A percentile compares a stretch with the other conserved stretches of the same genome.
Evolutionary conservation across 2,797 vertebrate genomes (phyloP).

Genomic region (Peromyscus eremicus): DNA sequence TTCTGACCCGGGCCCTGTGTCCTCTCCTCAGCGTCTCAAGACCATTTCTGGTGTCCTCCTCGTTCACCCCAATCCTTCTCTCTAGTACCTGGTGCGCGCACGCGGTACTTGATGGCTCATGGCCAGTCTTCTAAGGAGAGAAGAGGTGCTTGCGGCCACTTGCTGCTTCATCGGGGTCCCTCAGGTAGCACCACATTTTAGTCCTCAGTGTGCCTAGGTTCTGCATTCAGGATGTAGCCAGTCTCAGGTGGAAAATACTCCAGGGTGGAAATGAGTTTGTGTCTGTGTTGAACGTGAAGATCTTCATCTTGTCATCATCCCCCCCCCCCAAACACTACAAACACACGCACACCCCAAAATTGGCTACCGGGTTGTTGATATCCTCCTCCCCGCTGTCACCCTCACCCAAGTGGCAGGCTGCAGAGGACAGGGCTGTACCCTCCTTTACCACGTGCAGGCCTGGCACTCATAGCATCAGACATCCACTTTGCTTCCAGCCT

Average conservation of each 20-base stretch:
- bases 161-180: too few relatives aligned
- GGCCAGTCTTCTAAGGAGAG: fast-evolving
- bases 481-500: not conserved
- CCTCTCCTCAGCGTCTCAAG: not conserved
- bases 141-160: fast-evolving
- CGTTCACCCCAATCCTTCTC: not conserved
- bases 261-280: not conserved
- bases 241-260: not conserved
- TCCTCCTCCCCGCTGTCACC: not conserved
- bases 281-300: not conserved
- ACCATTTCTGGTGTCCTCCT: not conserved
- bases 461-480: fast-evolving
- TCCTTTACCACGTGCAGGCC: not conserved
- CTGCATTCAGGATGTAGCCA: not conserved
- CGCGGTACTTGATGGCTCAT: too few relatives aligned
- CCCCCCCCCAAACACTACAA: not conserved
- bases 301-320: not conserved
- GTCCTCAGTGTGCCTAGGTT: too few relatives aligned
- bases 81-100: not conserved
- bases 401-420: not conserved
- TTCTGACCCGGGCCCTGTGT: not conserved
- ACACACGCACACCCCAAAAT: not conserved
- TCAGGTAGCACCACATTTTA: not conserved
- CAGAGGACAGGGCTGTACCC: not conserved
- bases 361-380: not conserved